Evolutionary conservation across 2,113 vertebrate genomes (phyloP).

Genomic region (Oreochromis aureus): DNA sequence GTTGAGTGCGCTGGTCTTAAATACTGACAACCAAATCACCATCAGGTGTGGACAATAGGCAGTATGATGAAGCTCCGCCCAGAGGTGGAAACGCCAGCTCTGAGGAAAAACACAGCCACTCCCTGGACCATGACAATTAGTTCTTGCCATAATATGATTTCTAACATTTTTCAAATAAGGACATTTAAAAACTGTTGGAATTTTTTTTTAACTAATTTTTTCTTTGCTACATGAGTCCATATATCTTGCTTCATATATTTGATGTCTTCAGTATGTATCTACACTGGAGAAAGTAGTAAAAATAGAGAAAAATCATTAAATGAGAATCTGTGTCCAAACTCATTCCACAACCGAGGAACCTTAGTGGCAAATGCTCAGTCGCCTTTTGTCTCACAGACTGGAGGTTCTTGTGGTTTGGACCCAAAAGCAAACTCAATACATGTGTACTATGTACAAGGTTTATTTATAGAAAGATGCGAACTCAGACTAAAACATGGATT

Average conservation of each 20-base stretch:
- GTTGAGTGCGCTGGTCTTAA: too few relatives aligned
- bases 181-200: not conserved
- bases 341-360: not conserved
- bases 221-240: not conserved
- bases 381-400: not conserved
- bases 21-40: too few relatives aligned
- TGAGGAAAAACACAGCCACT: not conserved
- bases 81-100: not conserved
- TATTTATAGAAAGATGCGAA: not conserved
- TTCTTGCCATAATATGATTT: not conserved
- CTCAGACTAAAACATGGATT: not conserved
- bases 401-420: not conserved
- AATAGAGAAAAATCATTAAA: not conserved
- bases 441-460: not conserved
- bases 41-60: too few relatives aligned
- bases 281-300: not conserved
- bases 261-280: not conserved
- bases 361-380: not conserved
- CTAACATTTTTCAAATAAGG: not conserved
- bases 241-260: not conserved
- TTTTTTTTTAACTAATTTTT: not conserved
- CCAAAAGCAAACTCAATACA: not conserved
- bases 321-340: not conserved
- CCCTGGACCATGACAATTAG: not conserved
- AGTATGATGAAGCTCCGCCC: too few relatives aligned